Evolutionary conservation across 2,113 vertebrate genomes (phyloP), one percentile per base, ranked within the genome.

Genomic region (Cynocephalus volans): DNA sequence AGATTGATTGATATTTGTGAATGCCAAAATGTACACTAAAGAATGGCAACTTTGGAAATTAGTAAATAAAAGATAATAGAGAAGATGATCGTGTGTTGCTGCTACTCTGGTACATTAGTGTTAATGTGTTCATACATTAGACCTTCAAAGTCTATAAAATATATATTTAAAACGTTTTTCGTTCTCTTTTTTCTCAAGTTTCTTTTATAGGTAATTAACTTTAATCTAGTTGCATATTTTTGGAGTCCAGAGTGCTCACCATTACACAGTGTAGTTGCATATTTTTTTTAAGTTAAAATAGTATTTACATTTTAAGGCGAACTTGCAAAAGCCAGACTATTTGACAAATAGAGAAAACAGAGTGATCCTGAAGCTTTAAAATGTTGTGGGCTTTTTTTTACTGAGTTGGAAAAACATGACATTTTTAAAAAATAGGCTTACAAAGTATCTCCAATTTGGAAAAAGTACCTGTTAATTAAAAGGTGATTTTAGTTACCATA

Each of bases 251-350:
- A 93, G 7, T 80, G 13, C 33, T 96, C 45, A 76, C 14, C 31
- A 62, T 88, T 83, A 72, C 9, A 67, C 28, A 31, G 52, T 92
- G 15, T 73, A 60, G 15, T 54, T 31, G 64, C 26, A n/a, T 67
- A 19, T 60, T 84, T 81, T 93, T 85, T 85, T 90, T n/a, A 88
- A 58, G 50, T 95, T 82, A 76, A 90, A 88, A 88, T 80, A 60
- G 13, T 41, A 72, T 75, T 75, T 96, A 62, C 69, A 88, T 80
- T 79, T 72, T 90, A 76, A 89, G 26, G n/a, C 19, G 62, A 72
- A 23, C 31, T 95, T 91, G 45, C 41, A 73, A 65, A 95, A 89
- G 19, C 58, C 48, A 31, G 23, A n/a, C 31, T 88, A 1, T 89
- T 92, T 97, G 76, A 14, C 41, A 75, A 52, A 19, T 56, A 90